Conservation (phyloP, 2,888 invertebrate species). For the Prionchulus punctatus region DNA sequence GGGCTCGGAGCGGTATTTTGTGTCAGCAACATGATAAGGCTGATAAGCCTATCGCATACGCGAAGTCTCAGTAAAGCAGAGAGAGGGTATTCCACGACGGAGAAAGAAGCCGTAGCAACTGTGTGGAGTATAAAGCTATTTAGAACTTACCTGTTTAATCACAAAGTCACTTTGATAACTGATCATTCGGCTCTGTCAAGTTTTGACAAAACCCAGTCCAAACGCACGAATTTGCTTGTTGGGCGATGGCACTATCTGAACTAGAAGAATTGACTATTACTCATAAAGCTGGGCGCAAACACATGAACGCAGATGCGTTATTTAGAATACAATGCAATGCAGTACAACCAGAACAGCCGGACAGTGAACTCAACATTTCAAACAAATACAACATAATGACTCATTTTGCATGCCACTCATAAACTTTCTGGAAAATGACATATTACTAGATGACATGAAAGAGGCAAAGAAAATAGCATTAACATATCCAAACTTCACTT, state of each 20-base stretch:
- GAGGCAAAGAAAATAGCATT: background rate
- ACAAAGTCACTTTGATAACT: no score
- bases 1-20: slow-evolving; percentile 5
- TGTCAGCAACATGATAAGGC: no score
- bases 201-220: no score
- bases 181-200: no score
- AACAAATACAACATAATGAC: background rate
- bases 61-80: background rate
- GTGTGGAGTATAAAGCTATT: background rate
- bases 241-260: background rate
- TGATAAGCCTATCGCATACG: slow-evolving; percentile 3
- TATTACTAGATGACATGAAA: background rate
- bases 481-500: background rate
- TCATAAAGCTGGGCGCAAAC: background rate
- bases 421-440: background rate
- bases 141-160: background rate
- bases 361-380: background rate
- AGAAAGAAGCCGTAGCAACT: background rate
- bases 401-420: background rate
- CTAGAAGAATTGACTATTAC: background rate
- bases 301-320: background rate
- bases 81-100: background rate
- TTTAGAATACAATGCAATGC: background rate
- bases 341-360: background rate
- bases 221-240: no score